phyloP scores from a whole-genome alignment of 2,797 vertebrate genomes.

The Atherinosoma microstoma region DNA sequence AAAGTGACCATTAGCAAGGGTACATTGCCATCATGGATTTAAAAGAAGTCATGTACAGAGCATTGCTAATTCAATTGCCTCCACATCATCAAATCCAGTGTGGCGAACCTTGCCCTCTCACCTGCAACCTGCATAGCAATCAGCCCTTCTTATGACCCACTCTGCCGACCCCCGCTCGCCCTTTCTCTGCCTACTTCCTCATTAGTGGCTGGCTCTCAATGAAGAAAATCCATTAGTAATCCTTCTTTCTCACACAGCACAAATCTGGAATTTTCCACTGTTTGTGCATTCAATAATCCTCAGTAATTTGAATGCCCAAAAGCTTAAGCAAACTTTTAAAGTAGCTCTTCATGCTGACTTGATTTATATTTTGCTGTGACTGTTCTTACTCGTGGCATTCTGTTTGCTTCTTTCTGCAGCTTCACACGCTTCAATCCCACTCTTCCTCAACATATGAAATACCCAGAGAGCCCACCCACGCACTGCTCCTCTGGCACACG shows the following conservation, averaged over 20 bases:
- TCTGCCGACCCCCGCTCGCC: conserved; percentile 59
- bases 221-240: conserved; percentile 71
- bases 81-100: conserved; percentile 59
- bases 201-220: conserved; percentile 71
- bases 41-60: conserved; percentile 53
- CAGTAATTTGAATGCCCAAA: conserved; percentile 39
- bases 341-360: conserved; percentile 15
- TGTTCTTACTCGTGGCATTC: conserved; percentile 36
- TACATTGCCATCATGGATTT: conserved; percentile 36
- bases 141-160: conserved; percentile 61
- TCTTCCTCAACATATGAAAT: conserved; percentile 52
- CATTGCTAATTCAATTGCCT: conserved; percentile 70
- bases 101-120: conserved; percentile 54
- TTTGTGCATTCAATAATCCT: conserved; percentile 22
- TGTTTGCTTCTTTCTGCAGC: conserved; percentile 32
- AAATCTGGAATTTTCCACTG: conserved; percentile 35
- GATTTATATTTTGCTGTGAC: conserved; percentile 46
- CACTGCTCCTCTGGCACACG: conserved; percentile 47
- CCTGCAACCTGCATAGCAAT: conserved; percentile 78
- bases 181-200: conserved; percentile 69
- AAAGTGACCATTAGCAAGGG: conserved; percentile 47
- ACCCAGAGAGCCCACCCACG: conserved; percentile 59
- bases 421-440: conserved; percentile 21
- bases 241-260: conserved; percentile 39
- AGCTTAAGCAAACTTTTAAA: conserved; percentile 5